Evolutionary conservation across 1,140 invertebrate species (phyloP).

Genomic region (Lutraria rhynchaena): DNA sequence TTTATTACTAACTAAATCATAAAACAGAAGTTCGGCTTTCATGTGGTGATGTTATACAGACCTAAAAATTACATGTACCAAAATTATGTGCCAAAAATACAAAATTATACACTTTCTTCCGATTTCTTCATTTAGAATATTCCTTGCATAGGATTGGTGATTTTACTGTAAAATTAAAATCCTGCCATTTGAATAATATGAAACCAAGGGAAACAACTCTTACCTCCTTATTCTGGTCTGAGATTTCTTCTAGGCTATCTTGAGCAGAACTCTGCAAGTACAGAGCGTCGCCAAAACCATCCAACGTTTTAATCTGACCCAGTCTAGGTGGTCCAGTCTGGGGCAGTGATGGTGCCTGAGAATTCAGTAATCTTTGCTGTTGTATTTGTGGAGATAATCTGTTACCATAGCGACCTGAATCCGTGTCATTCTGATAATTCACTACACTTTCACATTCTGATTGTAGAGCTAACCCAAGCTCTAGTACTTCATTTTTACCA

Average conservation of each 20-base stretch:
- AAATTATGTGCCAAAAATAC: no score
- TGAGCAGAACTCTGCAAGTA: slow-evolving; percentile 33
- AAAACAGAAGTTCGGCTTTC: no score
- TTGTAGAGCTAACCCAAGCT: slow-evolving; percentile 70
- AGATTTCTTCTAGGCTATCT: slow-evolving; percentile 22
- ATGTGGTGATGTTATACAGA: no score
- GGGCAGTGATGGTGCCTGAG: slow-evolving; percentile 54
- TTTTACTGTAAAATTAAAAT: no score
- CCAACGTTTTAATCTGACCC: slow-evolving; percentile 3
- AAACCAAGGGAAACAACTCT: not conserved
- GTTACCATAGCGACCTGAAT: slow-evolving; percentile 64
- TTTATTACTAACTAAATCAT: no score
- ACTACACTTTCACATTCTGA: slow-evolving; percentile 73
- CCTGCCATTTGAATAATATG: no score
- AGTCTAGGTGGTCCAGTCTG: slow-evolving; percentile 2
- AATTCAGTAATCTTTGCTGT: slow-evolving; percentile 18
- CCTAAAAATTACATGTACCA: no score
- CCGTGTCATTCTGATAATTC: slow-evolving; percentile 77
- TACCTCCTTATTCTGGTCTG: slow-evolving; percentile 48
- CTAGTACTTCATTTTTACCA: slow-evolving; percentile 68
- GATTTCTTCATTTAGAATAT: no score
- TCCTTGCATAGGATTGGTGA: no score
- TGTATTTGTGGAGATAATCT: slow-evolving; percentile 11
- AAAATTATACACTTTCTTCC: no score
- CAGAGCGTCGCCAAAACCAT: slow-evolving; percentile 51